A percentile compares a stretch with the other conserved stretches of the same genome.
These are phyloP conservation scores for Xiphias gladius DNA, from an alignment of 2,113 vertebrate genomes.

Conservation along the genomic window DNA sequence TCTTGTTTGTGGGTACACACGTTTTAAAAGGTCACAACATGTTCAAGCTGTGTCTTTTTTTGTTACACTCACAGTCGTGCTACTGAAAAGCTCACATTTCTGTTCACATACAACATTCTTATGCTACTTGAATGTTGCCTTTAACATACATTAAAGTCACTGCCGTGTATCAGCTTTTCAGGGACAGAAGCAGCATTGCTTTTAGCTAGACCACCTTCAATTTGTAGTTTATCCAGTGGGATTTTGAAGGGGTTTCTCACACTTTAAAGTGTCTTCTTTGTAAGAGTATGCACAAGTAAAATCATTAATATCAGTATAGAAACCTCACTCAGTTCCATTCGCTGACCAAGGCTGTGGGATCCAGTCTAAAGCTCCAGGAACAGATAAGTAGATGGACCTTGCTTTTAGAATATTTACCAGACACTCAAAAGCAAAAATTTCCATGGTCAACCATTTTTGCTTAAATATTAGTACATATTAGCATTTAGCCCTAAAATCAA, in stretches of 20 bases:
- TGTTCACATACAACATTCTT: neutral
- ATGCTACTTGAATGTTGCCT: neutral
- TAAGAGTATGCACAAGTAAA: neutral
- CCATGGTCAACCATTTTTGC: too few relatives aligned
- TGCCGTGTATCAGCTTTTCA: neutral
- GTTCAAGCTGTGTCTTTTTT: neutral
- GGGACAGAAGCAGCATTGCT: too few relatives aligned
- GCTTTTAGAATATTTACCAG: neutral
- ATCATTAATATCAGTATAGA: neutral
- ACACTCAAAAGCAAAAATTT: too few relatives aligned
- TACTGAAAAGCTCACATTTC: neutral
- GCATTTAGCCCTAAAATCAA: too few relatives aligned
- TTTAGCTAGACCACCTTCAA: neutral
- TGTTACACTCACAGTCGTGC: neutral
- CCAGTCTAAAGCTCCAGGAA: neutral
- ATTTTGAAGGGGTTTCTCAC: too few relatives aligned
- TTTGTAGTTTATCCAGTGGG: neutral
- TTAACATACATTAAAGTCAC: neutral
- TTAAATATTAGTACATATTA: too few relatives aligned
- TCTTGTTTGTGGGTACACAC: neutral
- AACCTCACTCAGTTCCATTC: neutral
- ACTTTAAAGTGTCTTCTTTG: neutral
- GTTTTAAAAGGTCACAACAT: slow-evolving; percentile 23
- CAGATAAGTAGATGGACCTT: neutral
- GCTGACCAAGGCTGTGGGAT: neutral